phyloP scores from a whole-genome alignment of 2,888 invertebrate species.

The Ctenicera cuprea region DNA sequence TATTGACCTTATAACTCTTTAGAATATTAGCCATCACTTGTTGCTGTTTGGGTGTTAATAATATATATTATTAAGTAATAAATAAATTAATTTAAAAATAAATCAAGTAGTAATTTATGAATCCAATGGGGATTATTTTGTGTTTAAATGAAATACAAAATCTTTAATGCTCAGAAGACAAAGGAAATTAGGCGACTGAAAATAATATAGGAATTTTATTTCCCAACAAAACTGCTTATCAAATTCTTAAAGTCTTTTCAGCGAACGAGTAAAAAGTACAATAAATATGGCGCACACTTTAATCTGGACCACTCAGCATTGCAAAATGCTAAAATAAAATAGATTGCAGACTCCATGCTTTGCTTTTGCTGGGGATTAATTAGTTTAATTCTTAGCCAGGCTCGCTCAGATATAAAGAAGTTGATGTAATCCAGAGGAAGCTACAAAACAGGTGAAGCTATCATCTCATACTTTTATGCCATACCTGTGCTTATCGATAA shows the following conservation, averaged over 20 bases:
- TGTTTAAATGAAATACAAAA: background rate
- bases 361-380: conserved; percentile 66
- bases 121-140: no score
- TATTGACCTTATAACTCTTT: no score
- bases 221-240: conserved; percentile 34
- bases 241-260: conserved; percentile 42
- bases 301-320: conserved; percentile 62
- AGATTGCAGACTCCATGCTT: conserved; percentile 64
- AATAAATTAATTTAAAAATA: no score
- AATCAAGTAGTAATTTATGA: no score
- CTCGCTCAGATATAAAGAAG: conserved; percentile 61
- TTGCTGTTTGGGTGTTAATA: no score
- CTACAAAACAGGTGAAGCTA: conserved; percentile 56
- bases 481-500: no score
- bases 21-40: no score
- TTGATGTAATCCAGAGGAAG: conserved; percentile 58
- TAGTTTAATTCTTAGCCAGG: conserved; percentile 67
- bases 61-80: no score
- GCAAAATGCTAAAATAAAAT: conserved; percentile 66
- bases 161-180: conserved; percentile 8
- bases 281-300: conserved; percentile 60
- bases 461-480: background rate
- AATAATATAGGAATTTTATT: conserved; percentile 23
- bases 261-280: conserved; percentile 50
- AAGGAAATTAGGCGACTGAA: conserved; percentile 8